Conservation (phyloP, 2,113 vertebrate genomes). For the Platichthys stellatus region DNA sequence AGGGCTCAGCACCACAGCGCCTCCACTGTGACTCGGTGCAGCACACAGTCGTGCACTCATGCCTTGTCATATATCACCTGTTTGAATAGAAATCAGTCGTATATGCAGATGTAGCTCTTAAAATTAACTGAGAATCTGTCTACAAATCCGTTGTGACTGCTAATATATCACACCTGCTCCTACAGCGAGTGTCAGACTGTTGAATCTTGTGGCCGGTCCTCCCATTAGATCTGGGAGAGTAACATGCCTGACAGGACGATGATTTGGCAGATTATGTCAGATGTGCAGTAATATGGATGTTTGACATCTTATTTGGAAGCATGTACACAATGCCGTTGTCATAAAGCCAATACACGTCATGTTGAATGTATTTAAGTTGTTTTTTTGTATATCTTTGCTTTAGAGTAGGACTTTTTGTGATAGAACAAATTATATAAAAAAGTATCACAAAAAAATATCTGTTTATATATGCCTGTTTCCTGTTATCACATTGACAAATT, state of each 20-base stretch:
- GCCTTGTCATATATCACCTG: not conserved
- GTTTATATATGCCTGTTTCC: not conserved
- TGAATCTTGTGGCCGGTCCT: slow-evolving; percentile 18
- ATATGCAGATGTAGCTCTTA: not conserved
- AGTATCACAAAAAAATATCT: not conserved
- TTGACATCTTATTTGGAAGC: not conserved
- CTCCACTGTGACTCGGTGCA: slow-evolving; percentile 16
- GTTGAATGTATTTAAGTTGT: not conserved
- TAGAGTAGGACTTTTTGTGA: no score
- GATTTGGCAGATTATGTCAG: not conserved
- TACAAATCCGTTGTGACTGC: not conserved
- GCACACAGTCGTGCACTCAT: not conserved
- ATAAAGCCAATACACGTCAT: not conserved
- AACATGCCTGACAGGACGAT: not conserved
- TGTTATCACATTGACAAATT: slow-evolving; percentile 17
- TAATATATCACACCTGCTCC: slow-evolving; percentile 15
- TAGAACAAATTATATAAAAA: not conserved
- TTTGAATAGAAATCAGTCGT: not conserved
- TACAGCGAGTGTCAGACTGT: slow-evolving; percentile 15
- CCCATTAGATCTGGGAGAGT: not conserved
- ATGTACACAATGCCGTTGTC: not conserved
- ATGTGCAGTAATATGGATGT: not conserved
- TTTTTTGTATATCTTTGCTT: not conserved
- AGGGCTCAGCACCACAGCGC: not conserved
- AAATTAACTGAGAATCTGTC: not conserved